These are phyloP conservation scores for Theretra japonica DNA, from an alignment of 2,888 invertebrate genomes.

Conservation along the genomic window DNA sequence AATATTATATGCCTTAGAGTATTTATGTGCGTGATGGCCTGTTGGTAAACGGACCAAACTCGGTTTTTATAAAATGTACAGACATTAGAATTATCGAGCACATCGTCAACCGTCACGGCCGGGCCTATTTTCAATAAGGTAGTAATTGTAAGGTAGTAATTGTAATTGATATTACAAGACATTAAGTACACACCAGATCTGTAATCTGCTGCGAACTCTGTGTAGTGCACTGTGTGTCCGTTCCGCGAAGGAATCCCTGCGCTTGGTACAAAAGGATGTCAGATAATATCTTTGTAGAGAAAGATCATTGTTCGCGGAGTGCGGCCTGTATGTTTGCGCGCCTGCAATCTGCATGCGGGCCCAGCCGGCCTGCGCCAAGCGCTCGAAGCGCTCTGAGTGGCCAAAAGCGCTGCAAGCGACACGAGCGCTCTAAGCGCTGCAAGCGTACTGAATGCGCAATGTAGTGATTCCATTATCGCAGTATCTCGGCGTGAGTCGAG, in stretches of 20 bases:
- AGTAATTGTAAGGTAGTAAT: too few species aligned
- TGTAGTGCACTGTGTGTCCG: neutral
- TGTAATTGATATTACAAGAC: neutral
- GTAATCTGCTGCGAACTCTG: constrained; percentile 7
- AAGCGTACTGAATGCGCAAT: neutral
- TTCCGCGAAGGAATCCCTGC: neutral
- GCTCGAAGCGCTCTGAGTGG: neutral
- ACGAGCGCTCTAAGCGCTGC: neutral
- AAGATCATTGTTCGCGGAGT: constrained; percentile 7
- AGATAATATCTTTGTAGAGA: constrained; percentile 14
- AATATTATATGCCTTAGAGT: too few species aligned
- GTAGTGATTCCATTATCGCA: constrained; percentile 11
- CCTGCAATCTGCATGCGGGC: neutral
- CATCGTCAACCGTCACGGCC: too few species aligned
- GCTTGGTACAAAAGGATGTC: neutral
- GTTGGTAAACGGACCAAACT: too few species aligned
- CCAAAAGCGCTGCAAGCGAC: neutral
- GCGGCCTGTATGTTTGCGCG: neutral
- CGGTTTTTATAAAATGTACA: too few species aligned
- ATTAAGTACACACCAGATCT: neutral
- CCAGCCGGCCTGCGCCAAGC: neutral
- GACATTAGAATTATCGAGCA: too few species aligned
- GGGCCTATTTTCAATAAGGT: too few species aligned
- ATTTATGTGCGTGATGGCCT: too few species aligned
- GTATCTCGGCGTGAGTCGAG: neutral